A percentile compares a stretch with the other conserved stretches of the same genome.
Evolutionary conservation across 2,888 invertebrate species (phyloP).

Genomic region (Dinocampus coccinellae): DNA sequence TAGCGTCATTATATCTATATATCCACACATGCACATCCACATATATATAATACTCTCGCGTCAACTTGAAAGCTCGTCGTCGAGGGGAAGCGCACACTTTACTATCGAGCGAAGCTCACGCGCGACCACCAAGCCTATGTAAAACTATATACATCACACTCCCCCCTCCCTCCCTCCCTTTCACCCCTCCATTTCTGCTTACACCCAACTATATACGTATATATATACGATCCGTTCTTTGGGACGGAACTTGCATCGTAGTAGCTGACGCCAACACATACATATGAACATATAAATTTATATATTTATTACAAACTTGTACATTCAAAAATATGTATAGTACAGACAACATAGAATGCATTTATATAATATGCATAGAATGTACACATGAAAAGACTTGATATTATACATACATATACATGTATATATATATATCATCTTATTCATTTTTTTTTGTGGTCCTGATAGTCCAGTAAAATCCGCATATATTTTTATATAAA

Average conservation of each 20-base stretch:
- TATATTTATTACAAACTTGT: background rate
- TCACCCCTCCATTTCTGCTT: background rate
- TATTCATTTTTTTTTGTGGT: too few relatives aligned
- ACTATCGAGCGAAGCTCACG: slow-evolving; percentile 64
- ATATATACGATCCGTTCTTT: slow-evolving; percentile 11
- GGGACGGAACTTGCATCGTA: slow-evolving; percentile 14
- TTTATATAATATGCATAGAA: background rate
- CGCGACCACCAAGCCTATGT: slow-evolving; percentile 47
- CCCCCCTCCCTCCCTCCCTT: background rate
- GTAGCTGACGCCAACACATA: slow-evolving; percentile 11
- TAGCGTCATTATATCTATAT: slow-evolving; percentile 47
- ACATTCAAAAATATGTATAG: background rate
- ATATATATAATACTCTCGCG: slow-evolving; percentile 26
- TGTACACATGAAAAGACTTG: background rate
- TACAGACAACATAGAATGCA: background rate
- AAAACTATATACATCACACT: background rate
- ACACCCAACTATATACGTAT: background rate
- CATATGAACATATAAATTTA: background rate
- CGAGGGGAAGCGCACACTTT: slow-evolving; percentile 63
- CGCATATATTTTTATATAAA: too few relatives aligned
- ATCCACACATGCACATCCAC: background rate
- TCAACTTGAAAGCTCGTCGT: slow-evolving; percentile 61
- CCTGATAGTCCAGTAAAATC: too few relatives aligned
- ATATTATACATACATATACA: background rate
- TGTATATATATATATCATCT: background rate